These are phyloP conservation scores for Anthophora plumipes DNA, from an alignment of 2,888 invertebrate genomes.

Conservation along the genomic window DNA sequence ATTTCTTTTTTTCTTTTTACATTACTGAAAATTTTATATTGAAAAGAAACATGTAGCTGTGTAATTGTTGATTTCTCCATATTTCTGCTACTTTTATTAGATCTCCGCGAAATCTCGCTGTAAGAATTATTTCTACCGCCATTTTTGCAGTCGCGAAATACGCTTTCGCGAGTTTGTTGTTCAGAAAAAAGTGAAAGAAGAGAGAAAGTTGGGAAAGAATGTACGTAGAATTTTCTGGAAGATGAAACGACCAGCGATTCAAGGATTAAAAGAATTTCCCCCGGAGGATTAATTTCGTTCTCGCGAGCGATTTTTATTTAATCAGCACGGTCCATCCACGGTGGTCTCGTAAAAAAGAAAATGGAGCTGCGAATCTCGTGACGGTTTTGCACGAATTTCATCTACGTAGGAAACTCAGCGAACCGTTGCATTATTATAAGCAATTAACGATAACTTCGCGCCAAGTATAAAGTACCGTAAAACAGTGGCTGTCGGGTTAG, in stretches of 20 bases:
- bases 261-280: background rate
- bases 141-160: too few relatives aligned
- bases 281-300: conserved; percentile 21
- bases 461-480: conserved; percentile 59
- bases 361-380: conserved; percentile 22
- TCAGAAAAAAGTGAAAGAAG: too few relatives aligned
- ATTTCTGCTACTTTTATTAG: too few relatives aligned
- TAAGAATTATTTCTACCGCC: too few relatives aligned
- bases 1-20: too few relatives aligned
- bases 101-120: too few relatives aligned
- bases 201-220: too few relatives aligned
- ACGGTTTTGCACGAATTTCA: conserved; percentile 31
- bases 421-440: conserved; percentile 57
- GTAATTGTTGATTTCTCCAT: too few relatives aligned
- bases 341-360: background rate
- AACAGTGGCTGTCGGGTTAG: conserved; percentile 35
- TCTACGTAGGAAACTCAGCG: background rate
- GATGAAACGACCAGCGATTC: background rate
- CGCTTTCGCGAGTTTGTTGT: too few relatives aligned
- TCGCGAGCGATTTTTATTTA: conserved; percentile 7
- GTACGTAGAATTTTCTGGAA: too few relatives aligned
- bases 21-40: too few relatives aligned
- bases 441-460: conserved; percentile 59
- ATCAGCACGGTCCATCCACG: conserved; percentile 15
- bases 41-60: too few relatives aligned